Conservation (phyloP, 2,797 vertebrate genomes). For the Pseudocheirus occidentalis region DNA sequence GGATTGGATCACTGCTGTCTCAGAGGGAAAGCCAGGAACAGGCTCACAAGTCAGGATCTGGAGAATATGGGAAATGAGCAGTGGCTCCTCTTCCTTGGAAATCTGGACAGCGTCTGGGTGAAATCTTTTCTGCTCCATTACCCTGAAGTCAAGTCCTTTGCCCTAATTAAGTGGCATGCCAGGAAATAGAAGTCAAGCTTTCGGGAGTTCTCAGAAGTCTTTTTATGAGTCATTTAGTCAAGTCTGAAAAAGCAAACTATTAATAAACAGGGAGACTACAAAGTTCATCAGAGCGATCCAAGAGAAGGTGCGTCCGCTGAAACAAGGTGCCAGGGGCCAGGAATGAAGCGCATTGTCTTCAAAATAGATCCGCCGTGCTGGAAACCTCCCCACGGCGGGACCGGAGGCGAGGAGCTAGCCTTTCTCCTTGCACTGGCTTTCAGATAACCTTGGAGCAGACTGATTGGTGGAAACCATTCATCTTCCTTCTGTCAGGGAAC, state of each 20-base stretch:
- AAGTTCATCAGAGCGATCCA: background rate
- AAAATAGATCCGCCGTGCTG: background rate
- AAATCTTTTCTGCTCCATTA: background rate
- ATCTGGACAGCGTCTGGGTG: background rate
- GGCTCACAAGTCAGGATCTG: background rate
- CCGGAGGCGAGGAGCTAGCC: background rate
- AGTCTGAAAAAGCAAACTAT: slow-evolving; percentile 73
- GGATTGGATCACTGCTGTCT: background rate
- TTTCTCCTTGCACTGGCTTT: slow-evolving; percentile 5
- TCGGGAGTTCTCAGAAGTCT: slow-evolving; percentile 60
- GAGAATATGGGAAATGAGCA: background rate
- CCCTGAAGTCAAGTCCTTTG: slow-evolving; percentile 44
- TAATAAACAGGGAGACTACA: background rate
- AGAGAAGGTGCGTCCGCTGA: background rate
- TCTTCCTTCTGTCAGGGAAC: background rate
- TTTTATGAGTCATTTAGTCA: slow-evolving; percentile 72
- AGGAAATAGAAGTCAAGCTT: slow-evolving; percentile 74
- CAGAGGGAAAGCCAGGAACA: background rate
- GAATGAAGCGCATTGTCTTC: background rate
- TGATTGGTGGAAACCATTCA: background rate
- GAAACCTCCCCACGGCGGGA: background rate
- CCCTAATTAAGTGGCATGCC: background rate
- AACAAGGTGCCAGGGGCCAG: background rate
- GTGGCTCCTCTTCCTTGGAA: background rate
- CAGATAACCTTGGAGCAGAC: slow-evolving; percentile 14